These are phyloP conservation scores for Tholera decimalis DNA, from an alignment of 2,888 invertebrate species.

Conservation along the genomic window DNA sequence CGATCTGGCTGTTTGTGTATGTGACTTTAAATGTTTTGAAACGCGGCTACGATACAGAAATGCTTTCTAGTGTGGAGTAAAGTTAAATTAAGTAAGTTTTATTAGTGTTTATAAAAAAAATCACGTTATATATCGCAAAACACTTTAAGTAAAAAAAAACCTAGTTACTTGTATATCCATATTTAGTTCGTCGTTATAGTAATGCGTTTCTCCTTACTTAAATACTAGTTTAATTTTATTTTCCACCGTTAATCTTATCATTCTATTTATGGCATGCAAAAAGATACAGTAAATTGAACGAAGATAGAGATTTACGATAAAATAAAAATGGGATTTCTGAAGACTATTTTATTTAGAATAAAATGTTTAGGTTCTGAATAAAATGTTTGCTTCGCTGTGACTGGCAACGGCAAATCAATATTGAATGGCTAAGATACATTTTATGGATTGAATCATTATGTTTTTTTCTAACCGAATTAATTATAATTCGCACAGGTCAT, in stretches of 20 bases:
- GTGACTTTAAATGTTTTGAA: too few species aligned
- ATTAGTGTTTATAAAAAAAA: too few species aligned
- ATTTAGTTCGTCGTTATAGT: too few species aligned
- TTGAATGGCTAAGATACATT: conserved; percentile 5
- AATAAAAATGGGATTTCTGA: neutral
- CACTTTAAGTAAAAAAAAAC: too few species aligned
- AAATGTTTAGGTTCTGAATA: neutral
- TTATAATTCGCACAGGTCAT: conserved; percentile 19
- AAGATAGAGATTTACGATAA: neutral
- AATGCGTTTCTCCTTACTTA: too few species aligned
- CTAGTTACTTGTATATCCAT: too few species aligned
- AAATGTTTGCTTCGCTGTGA: neutral
- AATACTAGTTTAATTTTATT: neutral
- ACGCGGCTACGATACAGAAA: too few species aligned
- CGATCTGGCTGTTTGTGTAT: too few species aligned
- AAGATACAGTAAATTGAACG: conserved; percentile 19
- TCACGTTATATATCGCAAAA: too few species aligned
- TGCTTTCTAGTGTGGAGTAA: too few species aligned
- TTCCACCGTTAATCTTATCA: neutral
- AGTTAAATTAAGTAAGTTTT: too few species aligned
- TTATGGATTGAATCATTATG: conserved; percentile 11
- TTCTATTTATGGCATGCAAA: conserved; percentile 2
- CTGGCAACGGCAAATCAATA: neutral
- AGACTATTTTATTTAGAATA: neutral
- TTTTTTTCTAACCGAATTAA: conserved; percentile 18